Evolutionary conservation across 2,888 invertebrate species (phyloP), one percentile per base, ranked within the genome.

Genomic region (Amphimallon solstitiale): DNA sequence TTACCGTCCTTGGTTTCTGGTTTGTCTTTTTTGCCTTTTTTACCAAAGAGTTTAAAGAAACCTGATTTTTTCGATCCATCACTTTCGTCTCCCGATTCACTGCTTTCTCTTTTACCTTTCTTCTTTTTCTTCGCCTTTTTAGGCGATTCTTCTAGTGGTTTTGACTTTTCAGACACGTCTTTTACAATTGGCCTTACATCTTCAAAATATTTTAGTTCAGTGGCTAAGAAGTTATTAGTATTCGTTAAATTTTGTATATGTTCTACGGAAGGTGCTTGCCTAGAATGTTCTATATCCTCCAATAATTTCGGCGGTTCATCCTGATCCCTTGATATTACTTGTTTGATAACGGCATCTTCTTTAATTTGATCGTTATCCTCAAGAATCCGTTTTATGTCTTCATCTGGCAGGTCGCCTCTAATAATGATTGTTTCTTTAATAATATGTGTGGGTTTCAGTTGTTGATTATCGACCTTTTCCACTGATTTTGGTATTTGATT

Each of bases 21-120:
- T 46, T 62, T 68, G 38, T 73, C 70, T n/a, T 68, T 69, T 65
- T 71, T 71, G 29, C 62, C 63, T 67, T 71, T 72, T 34, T 68
- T 69, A 23, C 70, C 65, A 19, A 73, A 72, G 46, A 72, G 56
- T 15, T 68, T 67, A 64, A 76, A 74, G 59, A 76, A 70, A 59
- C 76, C 75, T 61, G 68, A 46, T 48, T 69, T 71, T 64, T 71
- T 74, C 1, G 62, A 49, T 14, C 66, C 59, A 29, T 71, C 73
- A 40, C 70, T 69, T 63, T 74, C 75, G 10, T 75, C 74, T n/a
- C 69, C 72, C 6, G 71, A 71, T 49, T 69, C 64, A 14, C 49
- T 59, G 19, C 43, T 56, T 40, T 65, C 65, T 52, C 38, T 64
- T 54, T 67, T 66, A 35, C 49, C 38, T 23, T 59, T 63, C 29